Conservation (phyloP, 2,888 invertebrate genomes). For the Nemotelus pantherinus region DNA sequence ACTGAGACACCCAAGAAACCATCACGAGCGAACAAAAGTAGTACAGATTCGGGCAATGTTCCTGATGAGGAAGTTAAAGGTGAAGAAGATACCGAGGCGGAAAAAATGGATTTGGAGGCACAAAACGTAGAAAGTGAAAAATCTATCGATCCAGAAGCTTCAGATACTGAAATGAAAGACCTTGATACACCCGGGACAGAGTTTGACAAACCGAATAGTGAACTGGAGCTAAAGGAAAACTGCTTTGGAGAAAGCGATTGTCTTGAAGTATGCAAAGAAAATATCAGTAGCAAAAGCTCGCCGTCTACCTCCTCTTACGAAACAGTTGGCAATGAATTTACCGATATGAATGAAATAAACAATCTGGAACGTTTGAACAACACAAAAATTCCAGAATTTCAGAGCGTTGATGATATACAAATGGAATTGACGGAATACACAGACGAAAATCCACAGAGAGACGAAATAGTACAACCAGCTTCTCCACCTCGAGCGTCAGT, state of each 20-base stretch:
- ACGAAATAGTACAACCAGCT: constrained; percentile 54
- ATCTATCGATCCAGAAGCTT: neutral
- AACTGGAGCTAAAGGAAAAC: constrained; percentile 52
- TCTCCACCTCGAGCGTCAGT: constrained; percentile 70
- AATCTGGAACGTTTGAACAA: constrained; percentile 53
- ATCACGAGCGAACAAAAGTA: constrained; percentile 62
- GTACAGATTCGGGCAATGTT: constrained; percentile 64
- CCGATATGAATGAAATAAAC: constrained; percentile 56
- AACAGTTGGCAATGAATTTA: constrained; percentile 64
- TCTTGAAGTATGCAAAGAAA: constrained; percentile 36
- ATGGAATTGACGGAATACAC: constrained; percentile 61
- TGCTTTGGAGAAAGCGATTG: constrained; percentile 46
- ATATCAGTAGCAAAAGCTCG: constrained; percentile 57
- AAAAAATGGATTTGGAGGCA: constrained; percentile 51
- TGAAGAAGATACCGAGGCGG: constrained; percentile 52
- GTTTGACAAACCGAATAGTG: neutral
- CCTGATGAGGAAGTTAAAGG: constrained; percentile 64
- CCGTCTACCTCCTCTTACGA: constrained; percentile 64
- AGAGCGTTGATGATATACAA: constrained; percentile 66
- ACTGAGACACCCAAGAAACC: constrained; percentile 56
- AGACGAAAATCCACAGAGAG: constrained; percentile 54
- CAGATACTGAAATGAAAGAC: neutral
- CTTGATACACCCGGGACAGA: neutral
- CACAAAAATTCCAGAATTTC: constrained; percentile 59
- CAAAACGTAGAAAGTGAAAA: constrained; percentile 58